phyloP scores from a whole-genome alignment of 2,888 invertebrate genomes.

The Deroplatys truncata region DNA sequence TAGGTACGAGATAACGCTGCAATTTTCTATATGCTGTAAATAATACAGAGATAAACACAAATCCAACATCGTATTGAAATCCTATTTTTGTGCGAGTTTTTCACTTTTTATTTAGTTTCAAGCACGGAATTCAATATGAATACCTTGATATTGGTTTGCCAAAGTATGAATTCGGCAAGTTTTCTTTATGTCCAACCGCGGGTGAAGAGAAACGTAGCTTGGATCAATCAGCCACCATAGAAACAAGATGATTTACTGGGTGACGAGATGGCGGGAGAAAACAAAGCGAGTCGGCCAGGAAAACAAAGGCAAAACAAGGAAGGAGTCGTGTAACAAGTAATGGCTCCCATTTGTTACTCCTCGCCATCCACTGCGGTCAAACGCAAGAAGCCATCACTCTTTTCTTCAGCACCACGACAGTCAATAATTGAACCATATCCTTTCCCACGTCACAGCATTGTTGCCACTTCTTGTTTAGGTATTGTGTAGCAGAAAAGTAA shows the following conservation, averaged over 20 bases:
- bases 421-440: not conserved
- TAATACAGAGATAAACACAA: too few relatives aligned
- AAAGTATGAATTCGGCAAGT: too few relatives aligned
- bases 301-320: not conserved
- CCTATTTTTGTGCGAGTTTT: too few relatives aligned
- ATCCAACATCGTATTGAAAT: too few relatives aligned
- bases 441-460: not conserved
- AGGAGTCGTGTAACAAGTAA: not conserved
- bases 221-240: not conserved
- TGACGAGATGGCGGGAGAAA: not conserved
- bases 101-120: too few relatives aligned
- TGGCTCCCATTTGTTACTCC: not conserved
- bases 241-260: not conserved
- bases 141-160: too few relatives aligned
- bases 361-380: not conserved
- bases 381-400: not conserved
- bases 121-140: too few relatives aligned
- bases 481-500: too few relatives aligned
- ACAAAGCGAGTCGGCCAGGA: not conserved
- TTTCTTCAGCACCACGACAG: not conserved
- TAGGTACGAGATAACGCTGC: too few relatives aligned
- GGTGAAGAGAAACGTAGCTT: not conserved
- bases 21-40: too few relatives aligned
- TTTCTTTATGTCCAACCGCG: too few relatives aligned
- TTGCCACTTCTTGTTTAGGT: too few relatives aligned